These are phyloP conservation scores for Morpho deidamia DNA, from an alignment of 2,888 invertebrate species.

Conservation along the genomic window DNA sequence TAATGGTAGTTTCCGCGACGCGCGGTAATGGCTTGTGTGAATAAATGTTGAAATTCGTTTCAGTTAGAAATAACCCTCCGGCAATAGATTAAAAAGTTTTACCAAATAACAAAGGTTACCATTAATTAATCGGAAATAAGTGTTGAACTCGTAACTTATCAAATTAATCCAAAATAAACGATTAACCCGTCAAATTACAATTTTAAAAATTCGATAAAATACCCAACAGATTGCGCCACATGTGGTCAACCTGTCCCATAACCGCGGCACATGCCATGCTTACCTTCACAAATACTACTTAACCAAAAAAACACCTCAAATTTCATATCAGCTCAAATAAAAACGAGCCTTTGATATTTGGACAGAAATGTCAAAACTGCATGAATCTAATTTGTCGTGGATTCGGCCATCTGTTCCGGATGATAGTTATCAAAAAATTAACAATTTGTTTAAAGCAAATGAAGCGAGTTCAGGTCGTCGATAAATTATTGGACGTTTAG, in stretches of 20 bases:
- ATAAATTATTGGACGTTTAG: constrained; percentile 71
- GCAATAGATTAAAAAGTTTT: constrained; percentile 10
- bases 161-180: constrained; percentile 51
- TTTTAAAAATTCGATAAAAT: constrained; percentile 61
- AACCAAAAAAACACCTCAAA: constrained; percentile 54
- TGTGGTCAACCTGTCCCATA: constrained; percentile 77
- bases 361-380: constrained; percentile 27
- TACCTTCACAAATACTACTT: constrained; percentile 63
- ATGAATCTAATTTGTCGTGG: constrained; percentile 25
- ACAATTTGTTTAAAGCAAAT: constrained; percentile 79
- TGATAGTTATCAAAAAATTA: constrained; percentile 77
- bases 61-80: background rate
- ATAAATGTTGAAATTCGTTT: constrained; percentile 60
- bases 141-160: constrained; percentile 46
- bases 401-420: constrained; percentile 69
- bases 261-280: constrained; percentile 73
- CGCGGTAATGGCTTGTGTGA: constrained; percentile 61
- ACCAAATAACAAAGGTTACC: constrained; percentile 27
- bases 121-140: constrained; percentile 40
- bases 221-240: constrained; percentile 70
- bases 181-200: constrained; percentile 60
- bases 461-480: constrained; percentile 65
- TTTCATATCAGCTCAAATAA: constrained; percentile 20
- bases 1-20: constrained; percentile 68
- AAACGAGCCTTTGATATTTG: constrained; percentile 20